Percentiles rank a stretch among this genome's conserved stretches.
These are phyloP conservation scores for Euleptes europaea DNA, from an alignment of 2,113 vertebrate species.

Conservation along the genomic window DNA sequence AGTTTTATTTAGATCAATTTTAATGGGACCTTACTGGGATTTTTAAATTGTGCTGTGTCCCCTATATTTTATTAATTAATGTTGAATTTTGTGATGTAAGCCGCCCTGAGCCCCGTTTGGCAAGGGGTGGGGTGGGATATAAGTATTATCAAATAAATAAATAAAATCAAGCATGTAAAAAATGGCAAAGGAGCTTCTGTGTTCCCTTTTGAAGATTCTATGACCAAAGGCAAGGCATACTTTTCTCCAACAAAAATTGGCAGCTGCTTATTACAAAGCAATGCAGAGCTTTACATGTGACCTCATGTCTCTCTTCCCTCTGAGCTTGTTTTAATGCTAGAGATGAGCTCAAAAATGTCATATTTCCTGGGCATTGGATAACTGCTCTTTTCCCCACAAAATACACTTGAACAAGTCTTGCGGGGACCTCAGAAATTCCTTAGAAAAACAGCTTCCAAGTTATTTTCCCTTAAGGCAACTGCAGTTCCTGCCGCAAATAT, in stretches of 20 bases:
- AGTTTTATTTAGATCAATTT: no score
- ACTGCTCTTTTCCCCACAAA: neutral
- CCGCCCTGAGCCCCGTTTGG: no score
- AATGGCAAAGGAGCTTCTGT: neutral
- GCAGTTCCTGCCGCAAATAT: neutral
- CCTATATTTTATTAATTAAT: no score
- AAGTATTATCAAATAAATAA: no score
- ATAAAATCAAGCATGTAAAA: no score
- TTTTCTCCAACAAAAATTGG: neutral
- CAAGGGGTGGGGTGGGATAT: no score
- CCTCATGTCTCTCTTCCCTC: neutral
- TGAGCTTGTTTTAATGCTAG: neutral
- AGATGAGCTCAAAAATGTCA: neutral
- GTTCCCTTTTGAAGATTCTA: neutral
- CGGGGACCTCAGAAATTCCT: neutral
- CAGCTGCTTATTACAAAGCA: neutral
- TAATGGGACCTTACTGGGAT: no score
- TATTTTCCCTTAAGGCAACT: neutral
- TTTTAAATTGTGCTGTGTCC: no score
- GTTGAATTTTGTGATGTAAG: no score
- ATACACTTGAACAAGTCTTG: neutral
- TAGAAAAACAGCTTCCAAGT: neutral
- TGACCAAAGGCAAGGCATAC: neutral
- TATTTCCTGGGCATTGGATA: neutral
- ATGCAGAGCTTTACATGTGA: neutral